Evolutionary conservation across 2,113 vertebrate genomes (phyloP).

Genomic region (Paramisgurnus dabryanus): DNA sequence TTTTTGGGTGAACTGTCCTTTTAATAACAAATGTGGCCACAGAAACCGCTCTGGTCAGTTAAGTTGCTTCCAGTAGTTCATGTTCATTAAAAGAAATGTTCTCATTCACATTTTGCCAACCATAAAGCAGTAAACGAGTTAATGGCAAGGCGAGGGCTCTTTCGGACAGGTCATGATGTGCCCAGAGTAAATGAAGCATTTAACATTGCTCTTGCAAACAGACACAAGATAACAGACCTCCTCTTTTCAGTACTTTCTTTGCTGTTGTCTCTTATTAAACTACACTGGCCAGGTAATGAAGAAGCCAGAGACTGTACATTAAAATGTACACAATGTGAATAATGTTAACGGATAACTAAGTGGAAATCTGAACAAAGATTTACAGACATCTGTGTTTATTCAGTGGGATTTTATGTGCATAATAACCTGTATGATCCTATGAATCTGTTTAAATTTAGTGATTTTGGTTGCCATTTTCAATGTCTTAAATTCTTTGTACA

Average conservation of each 20-base stretch:
- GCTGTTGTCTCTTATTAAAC: neutral
- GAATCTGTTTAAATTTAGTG: too few relatives aligned
- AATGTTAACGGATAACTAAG: too few relatives aligned
- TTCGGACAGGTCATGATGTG: slow-evolving; percentile 38
- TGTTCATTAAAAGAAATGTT: slow-evolving; percentile 26
- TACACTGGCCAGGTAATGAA: neutral
- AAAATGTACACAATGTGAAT: neutral
- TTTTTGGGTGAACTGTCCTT: neutral
- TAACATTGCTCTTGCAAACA: slow-evolving; percentile 6
- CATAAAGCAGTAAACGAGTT: slow-evolving; percentile 32
- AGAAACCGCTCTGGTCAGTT: neutral
- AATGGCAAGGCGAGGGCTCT: slow-evolving; percentile 12
- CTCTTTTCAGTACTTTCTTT: slow-evolving; percentile 14
- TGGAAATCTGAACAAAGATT: too few relatives aligned
- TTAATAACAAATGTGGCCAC: slow-evolving; percentile 4
- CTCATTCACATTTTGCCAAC: slow-evolving; percentile 23
- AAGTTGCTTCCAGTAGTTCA: slow-evolving; percentile 2
- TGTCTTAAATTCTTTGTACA: too few relatives aligned
- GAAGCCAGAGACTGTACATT: neutral
- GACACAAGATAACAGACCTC: slow-evolving; percentile 18
- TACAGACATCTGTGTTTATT: too few relatives aligned
- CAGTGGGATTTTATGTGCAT: too few relatives aligned
- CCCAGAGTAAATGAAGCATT: slow-evolving; percentile 39
- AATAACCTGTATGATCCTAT: too few relatives aligned
- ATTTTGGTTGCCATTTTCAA: too few relatives aligned